These are phyloP conservation scores for Masnerella sp. DNA, from an alignment of 2,888 invertebrate genomes.

Conservation along the genomic window DNA sequence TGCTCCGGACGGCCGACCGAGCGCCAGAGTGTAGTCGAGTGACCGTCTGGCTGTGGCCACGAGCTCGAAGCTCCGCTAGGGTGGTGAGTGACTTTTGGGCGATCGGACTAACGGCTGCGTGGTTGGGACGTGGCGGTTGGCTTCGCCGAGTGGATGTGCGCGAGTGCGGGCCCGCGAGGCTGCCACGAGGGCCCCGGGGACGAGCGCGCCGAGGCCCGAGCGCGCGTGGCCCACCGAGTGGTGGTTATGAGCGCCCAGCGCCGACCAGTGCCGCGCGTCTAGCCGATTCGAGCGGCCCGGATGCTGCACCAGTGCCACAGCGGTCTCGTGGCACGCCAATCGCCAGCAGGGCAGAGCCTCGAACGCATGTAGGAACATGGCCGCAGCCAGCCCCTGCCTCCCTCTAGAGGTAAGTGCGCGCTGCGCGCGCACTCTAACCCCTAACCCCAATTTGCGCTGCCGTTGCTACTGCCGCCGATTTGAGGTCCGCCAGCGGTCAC, in stretches of 20 bases:
- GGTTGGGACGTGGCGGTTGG: too few relatives aligned
- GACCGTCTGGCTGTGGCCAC: slow-evolving; percentile 77
- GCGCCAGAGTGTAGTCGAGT: slow-evolving; percentile 76
- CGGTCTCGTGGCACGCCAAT: slow-evolving; percentile 67
- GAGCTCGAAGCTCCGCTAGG: slow-evolving; percentile 75
- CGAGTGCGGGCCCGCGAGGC: slow-evolving; percentile 44
- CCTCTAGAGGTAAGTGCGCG: slow-evolving; percentile 76
- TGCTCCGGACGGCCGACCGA: slow-evolving; percentile 59
- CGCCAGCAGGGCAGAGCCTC: slow-evolving; percentile 77
- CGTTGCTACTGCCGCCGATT: slow-evolving; percentile 10
- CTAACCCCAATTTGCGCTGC: slow-evolving; percentile 19
- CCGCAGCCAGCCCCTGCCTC: slow-evolving; percentile 78
- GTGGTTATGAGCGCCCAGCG: slow-evolving; percentile 45
- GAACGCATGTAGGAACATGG: slow-evolving; percentile 78
- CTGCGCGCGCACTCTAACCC: slow-evolving; percentile 43
- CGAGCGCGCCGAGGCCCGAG: slow-evolving; percentile 25
- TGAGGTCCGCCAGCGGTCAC: slow-evolving; percentile 12
- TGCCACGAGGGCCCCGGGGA: slow-evolving; percentile 59
- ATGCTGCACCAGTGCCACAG: slow-evolving; percentile 63
- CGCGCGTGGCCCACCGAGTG: slow-evolving; percentile 34
- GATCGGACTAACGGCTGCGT: slow-evolving; percentile 63
- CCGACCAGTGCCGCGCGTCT: not conserved
- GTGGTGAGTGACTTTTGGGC: slow-evolving; percentile 73
- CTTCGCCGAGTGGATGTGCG: too few relatives aligned
- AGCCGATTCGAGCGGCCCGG: slow-evolving; percentile 31